Evolutionary conservation across 2,888 invertebrate genomes (phyloP), one percentile per base, ranked within the genome.

Genomic region (Ophioninae sp.): DNA sequence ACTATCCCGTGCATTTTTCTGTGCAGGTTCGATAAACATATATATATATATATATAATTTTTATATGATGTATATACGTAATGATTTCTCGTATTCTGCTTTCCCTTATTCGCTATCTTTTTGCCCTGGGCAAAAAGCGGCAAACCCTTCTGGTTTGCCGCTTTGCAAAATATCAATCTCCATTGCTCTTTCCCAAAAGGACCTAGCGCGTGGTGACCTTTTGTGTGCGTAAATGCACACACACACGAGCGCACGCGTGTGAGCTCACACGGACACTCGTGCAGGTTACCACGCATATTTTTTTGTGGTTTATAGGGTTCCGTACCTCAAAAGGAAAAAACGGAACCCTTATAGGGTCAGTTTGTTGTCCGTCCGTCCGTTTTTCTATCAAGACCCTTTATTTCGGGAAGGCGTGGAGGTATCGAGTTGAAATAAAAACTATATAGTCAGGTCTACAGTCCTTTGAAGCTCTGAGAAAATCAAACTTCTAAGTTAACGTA

Each of bases 1-100:
- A 87, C 86, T 71, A 83, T 76, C 85, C 81, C 80, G 84, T 67
- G 77, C 83, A 61, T 83, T 79, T 71, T 77, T 79, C 82, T 82
- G 74, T 85, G 82, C 85, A 85, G 85, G 85, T 85, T 83, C 78
- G 64, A 44, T 65, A 9, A 30, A 74, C 63, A 68, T 51, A 56
- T 64, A 30, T 73, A 58, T 71, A 51, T 56, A 56, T 67, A 58
- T 73, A 41, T 37, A 10, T 44, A 5, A 37, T 8, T 30, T 5
- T 72, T 1, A 30, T 30, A 3, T 30, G 30, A 7, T 61, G 30
- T 51, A 22, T 39, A 30, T 56, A 13, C 61, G 13, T 30, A 73
- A 73, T 61, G n/a, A 63, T 76, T 76, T 79, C 69, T 74, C 61
- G 59, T 65, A 20, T 51, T 68, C 56, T 17, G 23, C 13, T 44